Conservation (phyloP, 1,140 invertebrate species). For the Habropoda laboriosa region DNA sequence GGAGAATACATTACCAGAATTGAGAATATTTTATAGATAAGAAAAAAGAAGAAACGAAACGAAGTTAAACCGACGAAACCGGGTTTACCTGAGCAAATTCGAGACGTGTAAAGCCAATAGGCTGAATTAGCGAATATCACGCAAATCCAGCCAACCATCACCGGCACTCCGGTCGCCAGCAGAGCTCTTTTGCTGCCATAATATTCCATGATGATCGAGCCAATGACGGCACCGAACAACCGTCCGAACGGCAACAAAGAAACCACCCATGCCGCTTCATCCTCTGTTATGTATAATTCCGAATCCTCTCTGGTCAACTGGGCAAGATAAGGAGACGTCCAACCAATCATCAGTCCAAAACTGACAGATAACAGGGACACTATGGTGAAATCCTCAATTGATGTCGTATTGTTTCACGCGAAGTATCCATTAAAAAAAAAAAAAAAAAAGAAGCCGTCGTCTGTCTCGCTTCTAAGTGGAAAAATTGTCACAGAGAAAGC, state of each 20-base stretch:
- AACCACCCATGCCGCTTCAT: conserved; percentile 86
- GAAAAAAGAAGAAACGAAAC: neutral
- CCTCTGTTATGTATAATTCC: conserved; percentile 81
- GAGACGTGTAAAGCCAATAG: conserved; percentile 81
- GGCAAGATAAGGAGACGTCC: conserved; percentile 84
- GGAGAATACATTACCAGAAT: neutral
- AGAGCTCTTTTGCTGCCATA: conserved; percentile 86
- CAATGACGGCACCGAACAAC: conserved; percentile 73
- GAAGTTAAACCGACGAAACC: neutral
- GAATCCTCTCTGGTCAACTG: conserved; percentile 79
- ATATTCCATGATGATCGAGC: conserved; percentile 75
- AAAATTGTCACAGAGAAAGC: neutral
- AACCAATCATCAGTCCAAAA: conserved; percentile 77
- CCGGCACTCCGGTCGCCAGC: conserved; percentile 83
- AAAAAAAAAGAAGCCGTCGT: too few species aligned
- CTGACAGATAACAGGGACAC: conserved; percentile 73
- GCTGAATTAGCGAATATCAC: conserved; percentile 82
- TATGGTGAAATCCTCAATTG: conserved; percentile 52
- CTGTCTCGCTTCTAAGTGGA: too few species aligned
- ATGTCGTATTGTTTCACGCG: neutral
- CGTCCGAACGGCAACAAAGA: conserved; percentile 82
- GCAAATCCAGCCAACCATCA: conserved; percentile 85
- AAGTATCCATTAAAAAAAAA: too few species aligned
- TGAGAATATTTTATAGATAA: too few species aligned
- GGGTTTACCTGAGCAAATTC: conserved; percentile 82